Conservation (phyloP, 2,888 invertebrate species). For the Alviniconcha strummeri region DNA sequence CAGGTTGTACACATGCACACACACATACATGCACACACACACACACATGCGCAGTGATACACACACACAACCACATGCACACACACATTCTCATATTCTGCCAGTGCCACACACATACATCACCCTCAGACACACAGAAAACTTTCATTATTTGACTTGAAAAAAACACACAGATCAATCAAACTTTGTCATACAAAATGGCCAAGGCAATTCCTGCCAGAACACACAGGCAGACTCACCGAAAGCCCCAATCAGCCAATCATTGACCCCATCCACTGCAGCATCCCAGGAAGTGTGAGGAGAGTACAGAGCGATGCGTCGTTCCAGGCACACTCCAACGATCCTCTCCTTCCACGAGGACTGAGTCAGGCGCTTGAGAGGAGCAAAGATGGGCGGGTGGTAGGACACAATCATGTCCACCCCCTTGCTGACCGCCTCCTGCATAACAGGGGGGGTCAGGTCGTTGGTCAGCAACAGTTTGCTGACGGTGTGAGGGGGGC, state of each 20-base stretch:
- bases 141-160: too few species aligned
- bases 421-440: conserved; percentile 81
- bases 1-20: too few species aligned
- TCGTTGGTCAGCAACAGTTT: conserved; percentile 91
- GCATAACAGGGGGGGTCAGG: conserved; percentile 89
- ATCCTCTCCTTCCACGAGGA: conserved; percentile 85
- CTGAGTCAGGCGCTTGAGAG: conserved; percentile 85
- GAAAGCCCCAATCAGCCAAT: conserved; percentile 90
- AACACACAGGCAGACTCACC: conserved; percentile 72
- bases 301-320: conserved; percentile 91
- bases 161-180: not conserved
- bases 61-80: too few species aligned
- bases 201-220: too few species aligned
- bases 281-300: conserved; percentile 95
- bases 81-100: too few species aligned
- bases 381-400: conserved; percentile 95
- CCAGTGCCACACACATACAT: too few species aligned
- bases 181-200: not conserved
- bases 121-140: too few species aligned
- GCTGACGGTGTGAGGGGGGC: conserved; percentile 73
- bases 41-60: too few species aligned
- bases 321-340: conserved; percentile 85
- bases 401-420: conserved; percentile 91
- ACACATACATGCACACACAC: too few species aligned
- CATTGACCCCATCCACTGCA: conserved; percentile 89